Base-by-base conservation (phyloP, 2,888 invertebrate species). In the Drosophila ustulata region DNA sequence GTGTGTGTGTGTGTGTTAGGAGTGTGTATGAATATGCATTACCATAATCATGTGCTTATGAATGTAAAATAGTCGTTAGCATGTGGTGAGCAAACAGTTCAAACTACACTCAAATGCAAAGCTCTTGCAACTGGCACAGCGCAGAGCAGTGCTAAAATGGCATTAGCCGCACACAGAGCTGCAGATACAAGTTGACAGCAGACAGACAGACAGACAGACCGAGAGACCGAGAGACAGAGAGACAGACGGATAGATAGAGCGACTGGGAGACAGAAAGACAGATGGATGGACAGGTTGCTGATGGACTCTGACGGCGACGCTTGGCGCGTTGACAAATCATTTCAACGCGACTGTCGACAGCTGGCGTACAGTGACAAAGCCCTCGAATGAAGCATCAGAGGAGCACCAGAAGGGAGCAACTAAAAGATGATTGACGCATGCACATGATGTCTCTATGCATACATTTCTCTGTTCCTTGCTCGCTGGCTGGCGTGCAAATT, bases 271-370 rank as follows among this genome's bases (percentile, higher is more conserved):
- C 26, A 62, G 64, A 32, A 47, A 71, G 62, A 69, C 69, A 67
- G 49, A 7, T 39, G 64, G 62, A 71, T 71, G 47, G 73, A 65
- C 64, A 71, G 64, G 49, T 66, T 57, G 66, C 82, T 88, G 79
- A 78, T 79, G 75, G 64, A 66, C 66, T 73, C 62, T 72, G 82
- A 73, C 67, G 68, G 65, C 64, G 47, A 46, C 68, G 70, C 70
- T 72, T 75, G 80, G 64, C 52, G 70, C 71, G 77, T 76, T 82
- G 89, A 86, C 82, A 85, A 85, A 85, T 85, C 85, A 85, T 85
- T 88, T 85, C 59, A 63, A 47, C 66, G 78, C 66, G 69, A 58
- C 69, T 85, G 79, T 52, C 75, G 71, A 70, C 88, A 70, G 80
- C 59, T 78, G 59, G 37, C 37, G 57, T 43, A 11, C 53, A 61